These are phyloP conservation scores for Odontamblyopus lacepedii DNA, from an alignment of 2,797 vertebrate genomes.

Conservation along the genomic window DNA sequence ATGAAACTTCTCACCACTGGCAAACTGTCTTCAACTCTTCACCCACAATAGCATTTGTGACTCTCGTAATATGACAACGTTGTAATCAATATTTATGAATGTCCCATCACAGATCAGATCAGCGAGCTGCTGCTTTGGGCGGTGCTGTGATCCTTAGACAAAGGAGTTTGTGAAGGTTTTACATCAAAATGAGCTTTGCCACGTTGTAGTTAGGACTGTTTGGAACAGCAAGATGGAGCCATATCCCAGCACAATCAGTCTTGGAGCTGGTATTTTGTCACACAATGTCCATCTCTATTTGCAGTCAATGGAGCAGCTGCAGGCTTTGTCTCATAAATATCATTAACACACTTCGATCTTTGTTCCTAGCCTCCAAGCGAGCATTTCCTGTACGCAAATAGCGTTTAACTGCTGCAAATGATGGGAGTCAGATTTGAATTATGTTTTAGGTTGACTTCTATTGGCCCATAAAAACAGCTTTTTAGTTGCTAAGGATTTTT, in stretches of 20 bases:
- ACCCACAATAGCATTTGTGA: conserved; percentile 44
- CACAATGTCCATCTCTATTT: conserved; percentile 42
- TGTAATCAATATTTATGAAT: conserved; percentile 52
- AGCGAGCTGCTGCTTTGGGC: conserved; percentile 21
- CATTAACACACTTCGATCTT: conserved; percentile 37
- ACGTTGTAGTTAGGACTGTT: conserved; percentile 45
- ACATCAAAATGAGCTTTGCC: conserved; percentile 33
- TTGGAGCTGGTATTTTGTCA: conserved; percentile 33
- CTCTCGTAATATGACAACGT: conserved; percentile 39
- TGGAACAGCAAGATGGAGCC: conserved; percentile 34
- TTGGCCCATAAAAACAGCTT: conserved; percentile 34
- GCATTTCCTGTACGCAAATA: conserved; percentile 48
- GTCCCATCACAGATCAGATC: conserved; percentile 25
- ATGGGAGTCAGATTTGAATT: conserved; percentile 44
- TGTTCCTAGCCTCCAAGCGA: conserved; percentile 44
- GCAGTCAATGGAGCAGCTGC: conserved; percentile 51
- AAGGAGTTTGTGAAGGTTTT: conserved; percentile 23
- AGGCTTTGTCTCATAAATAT: conserved; percentile 55
- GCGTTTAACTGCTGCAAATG: conserved; percentile 39
- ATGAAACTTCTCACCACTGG: conserved; percentile 35
- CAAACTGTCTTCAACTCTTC: conserved; percentile 19
- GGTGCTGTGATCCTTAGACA: conserved; percentile 21
- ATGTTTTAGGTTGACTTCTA: conserved; percentile 29
- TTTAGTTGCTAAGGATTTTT: conserved; percentile 1
- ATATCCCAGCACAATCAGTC: conserved; percentile 30